These are phyloP conservation scores for Lacerta agilis DNA, from an alignment of 2,797 vertebrate species.

Conservation along the genomic window DNA sequence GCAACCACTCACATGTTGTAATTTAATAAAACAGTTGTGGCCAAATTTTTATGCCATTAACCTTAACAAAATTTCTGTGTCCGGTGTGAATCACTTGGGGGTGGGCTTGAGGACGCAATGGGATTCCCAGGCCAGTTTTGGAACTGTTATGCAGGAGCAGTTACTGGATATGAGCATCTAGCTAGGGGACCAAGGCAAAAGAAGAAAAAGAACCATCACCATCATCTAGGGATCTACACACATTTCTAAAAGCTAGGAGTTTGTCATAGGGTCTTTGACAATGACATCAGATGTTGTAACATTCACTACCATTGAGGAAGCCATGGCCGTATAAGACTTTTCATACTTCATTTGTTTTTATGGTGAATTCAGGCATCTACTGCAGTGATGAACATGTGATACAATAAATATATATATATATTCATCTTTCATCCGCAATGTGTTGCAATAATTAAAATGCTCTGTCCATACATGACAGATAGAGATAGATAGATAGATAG, in stretches of 20 bases:
- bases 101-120: too few species aligned
- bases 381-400: not conserved
- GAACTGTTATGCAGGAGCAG: not conserved
- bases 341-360: not conserved
- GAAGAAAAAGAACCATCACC: too few species aligned
- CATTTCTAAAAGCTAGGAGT: not conserved
- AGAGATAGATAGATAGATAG: too few species aligned
- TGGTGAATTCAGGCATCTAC: not conserved
- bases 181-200: not conserved
- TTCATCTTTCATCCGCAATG: not conserved
- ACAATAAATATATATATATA: not conserved
- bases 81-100: too few species aligned
- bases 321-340: not conserved
- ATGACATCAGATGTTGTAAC: conserved; percentile 5
- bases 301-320: not conserved
- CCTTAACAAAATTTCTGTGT: too few species aligned
- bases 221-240: not conserved
- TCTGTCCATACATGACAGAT: not conserved
- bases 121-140: not conserved
- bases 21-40: too few species aligned
- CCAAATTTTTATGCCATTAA: too few species aligned
- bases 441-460: not conserved
- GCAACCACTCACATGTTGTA: too few species aligned
- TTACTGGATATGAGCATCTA: not conserved
- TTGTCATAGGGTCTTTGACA: not conserved